A percentile compares a stretch with the other conserved stretches of the same genome.
These are phyloP conservation scores for Neodiprion fabricii DNA, from an alignment of 1,140 invertebrate species.

Conservation along the genomic window DNA sequence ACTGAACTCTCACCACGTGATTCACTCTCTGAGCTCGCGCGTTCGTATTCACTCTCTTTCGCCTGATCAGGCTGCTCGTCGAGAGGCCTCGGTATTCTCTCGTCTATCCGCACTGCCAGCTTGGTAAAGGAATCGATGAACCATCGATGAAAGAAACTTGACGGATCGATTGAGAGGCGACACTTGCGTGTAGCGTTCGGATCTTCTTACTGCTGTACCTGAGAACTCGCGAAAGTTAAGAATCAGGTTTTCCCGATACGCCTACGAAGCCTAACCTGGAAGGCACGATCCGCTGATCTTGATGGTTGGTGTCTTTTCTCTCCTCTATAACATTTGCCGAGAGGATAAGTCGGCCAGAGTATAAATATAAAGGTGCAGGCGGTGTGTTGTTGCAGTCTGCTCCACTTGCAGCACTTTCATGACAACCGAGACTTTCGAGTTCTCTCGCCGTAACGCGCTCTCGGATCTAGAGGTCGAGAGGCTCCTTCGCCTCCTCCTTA, in stretches of 20 bases:
- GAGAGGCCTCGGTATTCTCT: not conserved
- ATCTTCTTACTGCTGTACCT: too few relatives aligned
- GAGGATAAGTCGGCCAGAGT: not conserved
- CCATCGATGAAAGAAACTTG: not conserved
- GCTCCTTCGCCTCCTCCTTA: too few relatives aligned
- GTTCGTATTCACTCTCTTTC: conserved; percentile 48
- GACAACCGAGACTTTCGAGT: conserved; percentile 5
- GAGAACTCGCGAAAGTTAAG: too few relatives aligned
- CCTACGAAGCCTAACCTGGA: too few relatives aligned
- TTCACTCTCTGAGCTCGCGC: conserved; percentile 51
- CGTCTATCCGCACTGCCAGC: not conserved
- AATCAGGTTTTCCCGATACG: too few relatives aligned
- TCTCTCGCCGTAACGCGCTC: not conserved
- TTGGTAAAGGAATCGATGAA: too few relatives aligned
- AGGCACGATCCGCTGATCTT: too few relatives aligned
- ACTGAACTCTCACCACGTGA: conserved; percentile 48
- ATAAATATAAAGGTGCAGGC: not conserved
- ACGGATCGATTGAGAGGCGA: not conserved
- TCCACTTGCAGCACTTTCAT: conserved; percentile 7
- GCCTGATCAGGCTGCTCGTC: conserved; percentile 23
- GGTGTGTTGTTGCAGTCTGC: conserved; percentile 2
- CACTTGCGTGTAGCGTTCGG: too few relatives aligned
- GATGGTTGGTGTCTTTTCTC: too few relatives aligned
- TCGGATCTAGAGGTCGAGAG: too few relatives aligned
- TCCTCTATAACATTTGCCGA: too few relatives aligned